These are phyloP conservation scores for Gonatopus flavifemur DNA, from an alignment of 1,140 invertebrate genomes.

Conservation along the genomic window DNA sequence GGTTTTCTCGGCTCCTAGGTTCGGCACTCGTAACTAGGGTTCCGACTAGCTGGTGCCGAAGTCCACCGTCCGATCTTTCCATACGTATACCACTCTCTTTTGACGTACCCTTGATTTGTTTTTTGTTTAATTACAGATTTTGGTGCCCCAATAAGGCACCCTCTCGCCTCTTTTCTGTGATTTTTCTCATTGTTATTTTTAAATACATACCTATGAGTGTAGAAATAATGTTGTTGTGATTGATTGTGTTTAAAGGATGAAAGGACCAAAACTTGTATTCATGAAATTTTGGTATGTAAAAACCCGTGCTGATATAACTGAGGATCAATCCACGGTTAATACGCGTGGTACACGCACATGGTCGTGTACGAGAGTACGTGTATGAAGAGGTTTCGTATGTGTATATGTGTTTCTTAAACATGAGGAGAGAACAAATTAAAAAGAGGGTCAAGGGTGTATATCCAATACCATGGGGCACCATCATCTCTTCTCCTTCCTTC, in stretches of 20 bases:
- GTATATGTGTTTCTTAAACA: slow-evolving; percentile 4
- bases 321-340: too few species aligned
- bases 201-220: too few species aligned
- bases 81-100: slow-evolving; percentile 3
- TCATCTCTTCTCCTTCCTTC: slow-evolving; percentile 4
- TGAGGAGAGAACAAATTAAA: slow-evolving; percentile 13
- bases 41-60: slow-evolving; percentile 55
- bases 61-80: slow-evolving; percentile 48
- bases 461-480: slow-evolving; percentile 20
- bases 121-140: slow-evolving; percentile 25
- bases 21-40: slow-evolving; percentile 61
- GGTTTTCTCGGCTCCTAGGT: slow-evolving; percentile 55
- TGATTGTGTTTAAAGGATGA: too few species aligned
- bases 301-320: too few species aligned
- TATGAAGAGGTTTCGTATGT: too few species aligned
- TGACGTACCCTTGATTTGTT: too few species aligned
- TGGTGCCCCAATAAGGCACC: slow-evolving; percentile 22
- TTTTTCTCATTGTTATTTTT: too few species aligned
- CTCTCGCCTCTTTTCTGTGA: slow-evolving; percentile 25
- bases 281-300: too few species aligned
- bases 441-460: slow-evolving; percentile 12
- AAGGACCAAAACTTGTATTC: too few species aligned
- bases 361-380: background rate
- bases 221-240: too few species aligned
- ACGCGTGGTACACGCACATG: too few species aligned